Percentiles rank a stretch among this genome's conserved stretches.
These are phyloP conservation scores for Corythaeola cristata DNA, from an alignment of 2,113 vertebrate genomes.

Conservation along the genomic window DNA sequence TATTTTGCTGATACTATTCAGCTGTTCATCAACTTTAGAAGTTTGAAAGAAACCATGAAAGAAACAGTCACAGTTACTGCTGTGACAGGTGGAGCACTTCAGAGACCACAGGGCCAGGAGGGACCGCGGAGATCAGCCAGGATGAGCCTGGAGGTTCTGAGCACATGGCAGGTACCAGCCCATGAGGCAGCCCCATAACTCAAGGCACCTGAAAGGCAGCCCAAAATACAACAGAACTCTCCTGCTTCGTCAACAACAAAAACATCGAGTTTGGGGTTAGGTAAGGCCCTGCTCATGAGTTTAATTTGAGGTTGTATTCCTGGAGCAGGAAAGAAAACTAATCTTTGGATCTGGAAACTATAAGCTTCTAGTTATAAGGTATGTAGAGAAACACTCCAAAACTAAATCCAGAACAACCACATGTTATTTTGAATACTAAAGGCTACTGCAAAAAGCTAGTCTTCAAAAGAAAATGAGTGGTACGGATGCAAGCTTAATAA, in stretches of 20 bases:
- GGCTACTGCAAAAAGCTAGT: background rate
- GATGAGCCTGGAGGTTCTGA: background rate
- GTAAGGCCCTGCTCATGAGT: background rate
- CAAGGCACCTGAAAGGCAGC: background rate
- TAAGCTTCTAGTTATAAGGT: background rate
- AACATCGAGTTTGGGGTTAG: background rate
- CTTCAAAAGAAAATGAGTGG: background rate
- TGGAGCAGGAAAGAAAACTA: background rate
- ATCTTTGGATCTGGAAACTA: background rate
- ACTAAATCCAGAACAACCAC: background rate
- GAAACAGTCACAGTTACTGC: background rate
- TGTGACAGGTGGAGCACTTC: background rate
- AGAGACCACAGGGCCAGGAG: background rate
- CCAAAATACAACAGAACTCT: background rate
- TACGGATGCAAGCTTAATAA: background rate
- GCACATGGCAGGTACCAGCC: background rate
- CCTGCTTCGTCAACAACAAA: background rate
- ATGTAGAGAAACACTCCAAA: background rate
- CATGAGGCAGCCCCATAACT: background rate
- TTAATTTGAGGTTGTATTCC: background rate
- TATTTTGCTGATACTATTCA: background rate
- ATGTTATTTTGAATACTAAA: background rate
- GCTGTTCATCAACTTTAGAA: background rate
- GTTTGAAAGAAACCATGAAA: background rate
- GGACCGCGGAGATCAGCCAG: accelerated